Evolutionary conservation across 2,888 invertebrate genomes (phyloP).

Genomic region (Beris morrisii): DNA sequence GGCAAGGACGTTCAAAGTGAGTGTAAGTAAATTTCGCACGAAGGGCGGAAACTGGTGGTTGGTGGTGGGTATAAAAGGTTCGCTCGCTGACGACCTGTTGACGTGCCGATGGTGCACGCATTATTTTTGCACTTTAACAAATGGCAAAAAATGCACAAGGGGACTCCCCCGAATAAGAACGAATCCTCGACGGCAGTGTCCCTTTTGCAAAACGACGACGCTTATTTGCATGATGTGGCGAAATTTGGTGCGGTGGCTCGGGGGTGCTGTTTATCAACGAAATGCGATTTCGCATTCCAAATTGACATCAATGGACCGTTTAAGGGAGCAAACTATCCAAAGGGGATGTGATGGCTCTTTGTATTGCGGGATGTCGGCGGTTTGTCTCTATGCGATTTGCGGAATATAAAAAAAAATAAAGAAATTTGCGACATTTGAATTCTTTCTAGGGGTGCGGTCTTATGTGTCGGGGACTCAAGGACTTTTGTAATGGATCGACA

Average conservation of each 20-base stretch:
- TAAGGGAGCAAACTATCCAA: constrained; percentile 21
- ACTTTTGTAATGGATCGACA: constrained; percentile 27
- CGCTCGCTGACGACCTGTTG: constrained; percentile 26
- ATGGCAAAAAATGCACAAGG: constrained; percentile 19
- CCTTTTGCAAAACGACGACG: constrained; percentile 18
- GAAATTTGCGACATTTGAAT: constrained; percentile 39
- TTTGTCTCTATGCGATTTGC: constrained; percentile 48
- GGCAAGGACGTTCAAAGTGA: constrained; percentile 3
- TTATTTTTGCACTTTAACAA: constrained; percentile 26
- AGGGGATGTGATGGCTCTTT: constrained; percentile 8
- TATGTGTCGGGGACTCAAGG: constrained; percentile 12
- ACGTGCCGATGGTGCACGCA: constrained; percentile 19
- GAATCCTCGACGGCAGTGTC: neutral
- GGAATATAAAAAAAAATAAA: constrained; percentile 46
- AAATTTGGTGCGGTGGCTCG: constrained; percentile 17
- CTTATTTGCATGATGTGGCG: constrained; percentile 31
- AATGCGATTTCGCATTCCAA: constrained; percentile 29
- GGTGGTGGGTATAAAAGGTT: constrained; percentile 22
- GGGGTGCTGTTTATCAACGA: constrained; percentile 28
- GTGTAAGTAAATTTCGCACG: constrained; percentile 1
- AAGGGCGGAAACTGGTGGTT: neutral
- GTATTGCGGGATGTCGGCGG: constrained; percentile 22
- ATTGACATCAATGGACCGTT: constrained; percentile 32
- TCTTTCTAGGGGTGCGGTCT: constrained; percentile 18
- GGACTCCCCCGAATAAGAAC: neutral